A percentile compares a stretch with the other conserved stretches of the same genome.
Conservation (phyloP, 2,888 invertebrate species). For the Sinhomidia bicolor region DNA sequence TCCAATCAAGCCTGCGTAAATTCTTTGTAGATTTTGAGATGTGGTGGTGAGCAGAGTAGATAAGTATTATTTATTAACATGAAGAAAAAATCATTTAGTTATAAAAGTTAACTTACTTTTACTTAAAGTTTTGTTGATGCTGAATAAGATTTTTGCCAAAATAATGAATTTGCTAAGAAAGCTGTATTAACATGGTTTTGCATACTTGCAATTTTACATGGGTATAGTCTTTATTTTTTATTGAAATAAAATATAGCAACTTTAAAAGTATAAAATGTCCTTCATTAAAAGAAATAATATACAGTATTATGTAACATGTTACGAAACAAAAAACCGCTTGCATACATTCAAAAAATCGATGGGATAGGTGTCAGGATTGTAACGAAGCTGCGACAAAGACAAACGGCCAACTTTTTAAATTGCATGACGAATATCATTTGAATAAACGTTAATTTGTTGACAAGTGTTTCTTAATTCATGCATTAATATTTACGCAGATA, state of each 20-base stretch:
- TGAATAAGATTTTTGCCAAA: no score
- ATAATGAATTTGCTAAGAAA: no score
- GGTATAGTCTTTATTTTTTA: no score
- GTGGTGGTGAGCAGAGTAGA: no score
- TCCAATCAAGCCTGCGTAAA: background rate
- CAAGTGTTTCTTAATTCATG: constrained; percentile 41
- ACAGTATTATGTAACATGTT: background rate
- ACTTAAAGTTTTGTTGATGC: no score
- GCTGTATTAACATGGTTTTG: no score
- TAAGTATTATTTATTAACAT: no score
- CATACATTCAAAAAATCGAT: background rate
- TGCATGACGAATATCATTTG: constrained; percentile 48
- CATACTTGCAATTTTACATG: no score
- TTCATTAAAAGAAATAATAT: background rate
- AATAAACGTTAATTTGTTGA: constrained; percentile 51
- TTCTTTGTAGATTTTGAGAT: no score
- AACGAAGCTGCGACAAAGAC: constrained; percentile 11
- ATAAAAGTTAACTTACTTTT: no score
- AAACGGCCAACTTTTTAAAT: background rate
- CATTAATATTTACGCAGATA: background rate
- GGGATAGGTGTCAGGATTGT: constrained; percentile 33
- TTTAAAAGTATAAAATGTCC: background rate
- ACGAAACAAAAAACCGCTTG: background rate
- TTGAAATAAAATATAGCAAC: no score
- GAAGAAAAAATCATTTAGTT: no score